Conservation (phyloP, 2,888 invertebrate species). For the Melanophora roralis region DNA sequence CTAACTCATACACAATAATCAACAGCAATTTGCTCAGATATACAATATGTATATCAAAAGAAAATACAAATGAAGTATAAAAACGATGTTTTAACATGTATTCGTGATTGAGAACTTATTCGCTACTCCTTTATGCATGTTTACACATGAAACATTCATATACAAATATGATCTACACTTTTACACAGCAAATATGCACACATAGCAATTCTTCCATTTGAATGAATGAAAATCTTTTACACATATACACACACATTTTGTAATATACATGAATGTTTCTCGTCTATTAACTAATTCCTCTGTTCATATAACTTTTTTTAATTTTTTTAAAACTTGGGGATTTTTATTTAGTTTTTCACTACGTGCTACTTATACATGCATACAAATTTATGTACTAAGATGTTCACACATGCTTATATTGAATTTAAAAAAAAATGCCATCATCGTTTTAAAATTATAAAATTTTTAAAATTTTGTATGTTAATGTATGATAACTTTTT, state of each 20-base stretch:
- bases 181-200: neutral
- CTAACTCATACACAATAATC: neutral
- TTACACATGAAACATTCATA: constrained; percentile 16
- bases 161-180: neutral
- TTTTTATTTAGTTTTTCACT: constrained; percentile 20
- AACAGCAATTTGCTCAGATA: constrained; percentile 19
- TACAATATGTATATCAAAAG: too few relatives aligned
- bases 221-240: neutral
- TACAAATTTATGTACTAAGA: neutral
- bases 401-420: too few relatives aligned
- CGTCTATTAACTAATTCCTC: too few relatives aligned
- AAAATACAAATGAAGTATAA: neutral
- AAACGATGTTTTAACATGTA: constrained; percentile 12
- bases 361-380: neutral
- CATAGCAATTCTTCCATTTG: neutral
- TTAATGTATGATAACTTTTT: constrained; percentile 52
- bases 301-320: too few relatives aligned
- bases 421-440: constrained; percentile 16
- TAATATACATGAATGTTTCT: neutral
- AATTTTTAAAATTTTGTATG: neutral
- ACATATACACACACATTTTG: neutral
- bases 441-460: constrained; percentile 11
- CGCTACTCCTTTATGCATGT: constrained; percentile 50
- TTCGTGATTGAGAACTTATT: constrained; percentile 7
- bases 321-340: too few relatives aligned